These are phyloP conservation scores for Stegodyphus mimosarum DNA, from an alignment of 1,140 invertebrate species.

Conservation along the genomic window DNA sequence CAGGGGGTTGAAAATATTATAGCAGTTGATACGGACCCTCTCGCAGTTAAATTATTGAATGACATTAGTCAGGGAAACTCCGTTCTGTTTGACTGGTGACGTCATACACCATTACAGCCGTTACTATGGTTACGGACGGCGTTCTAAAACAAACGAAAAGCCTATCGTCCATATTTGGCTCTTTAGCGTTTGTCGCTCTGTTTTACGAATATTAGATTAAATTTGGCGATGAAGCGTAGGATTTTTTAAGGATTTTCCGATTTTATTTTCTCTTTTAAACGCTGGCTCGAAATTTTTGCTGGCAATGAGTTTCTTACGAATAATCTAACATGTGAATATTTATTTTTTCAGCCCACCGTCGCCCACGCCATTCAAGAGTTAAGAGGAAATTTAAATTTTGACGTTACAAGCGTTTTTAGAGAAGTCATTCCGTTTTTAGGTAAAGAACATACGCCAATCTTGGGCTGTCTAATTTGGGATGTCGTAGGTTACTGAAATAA, in stretches of 20 bases:
- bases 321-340: no score
- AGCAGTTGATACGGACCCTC: constrained; percentile 28
- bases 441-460: no score
- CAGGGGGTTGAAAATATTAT: constrained; percentile 22
- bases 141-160: constrained; percentile 50
- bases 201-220: constrained; percentile 29
- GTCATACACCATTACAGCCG: constrained; percentile 45
- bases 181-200: not conserved
- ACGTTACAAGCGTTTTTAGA: no score
- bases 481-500: no score
- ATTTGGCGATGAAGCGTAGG: constrained; percentile 4
- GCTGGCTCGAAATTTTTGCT: no score
- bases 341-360: no score
- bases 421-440: no score
- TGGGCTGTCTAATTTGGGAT: no score
- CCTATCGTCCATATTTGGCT: not conserved
- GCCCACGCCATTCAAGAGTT: no score
- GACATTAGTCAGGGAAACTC: constrained; percentile 39
- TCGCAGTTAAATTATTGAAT: constrained; percentile 50
- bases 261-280: not conserved
- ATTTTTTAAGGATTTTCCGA: not conserved
- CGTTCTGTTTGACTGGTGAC: constrained; percentile 51
- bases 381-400: no score
- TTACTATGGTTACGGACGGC: constrained; percentile 29
- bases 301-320: no score